Base-by-base conservation (phyloP, 2,113 vertebrate species). In the Delphinus delphis region DNA sequence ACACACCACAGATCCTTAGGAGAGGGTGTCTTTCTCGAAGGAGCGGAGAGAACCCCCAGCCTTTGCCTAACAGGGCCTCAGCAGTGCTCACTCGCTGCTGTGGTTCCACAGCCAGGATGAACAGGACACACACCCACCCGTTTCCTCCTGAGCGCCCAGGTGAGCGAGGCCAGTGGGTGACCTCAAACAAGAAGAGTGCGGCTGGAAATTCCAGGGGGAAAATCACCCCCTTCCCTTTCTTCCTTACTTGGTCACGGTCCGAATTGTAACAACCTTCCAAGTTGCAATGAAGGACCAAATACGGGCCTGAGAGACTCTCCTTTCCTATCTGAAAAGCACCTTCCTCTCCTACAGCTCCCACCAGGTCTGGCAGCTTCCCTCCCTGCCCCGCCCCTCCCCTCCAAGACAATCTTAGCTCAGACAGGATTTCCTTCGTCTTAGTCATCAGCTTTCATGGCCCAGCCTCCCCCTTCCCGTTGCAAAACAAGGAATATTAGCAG, bases 351-450 rank as follows among this genome's bases (percentile, higher is more conserved):
- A 17, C 70, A 6, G 2, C 81, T 76, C 47, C 77, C 80, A 10
- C 28, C 74, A 26, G 76, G 17, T 63, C 53, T 6, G 5, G 53
- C 62, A 8, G 55, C n/a, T 47, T 63, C 36, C 47, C 68, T 38
- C 44, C 31, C 21, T 3, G 0, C 53, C 65, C 77, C 60, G 4
- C 21, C 76, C 31, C 81, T 15, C n/a, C 26, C 33, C 95, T 44
- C 93, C 60, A 60, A 90, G 94, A 88, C 87, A 76, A 15, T 90
- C 91, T 77, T 20, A 85, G 91, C 82, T 91, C 93, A 96, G 97
- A 96, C 96, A 95, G 97, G 97, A 97, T 95, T 98, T 98, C 97
- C 97, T 96, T 55, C 10, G 3, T 36, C 87, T 93, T 90, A 90
- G 91, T 90, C 97, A 97, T 80, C 88, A 53, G 47, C 44, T 80